Percentiles rank a stretch among this genome's conserved stretches.
These are phyloP conservation scores for Oostethus manadensis DNA, from an alignment of 2,113 vertebrate species.

Conservation along the genomic window DNA sequence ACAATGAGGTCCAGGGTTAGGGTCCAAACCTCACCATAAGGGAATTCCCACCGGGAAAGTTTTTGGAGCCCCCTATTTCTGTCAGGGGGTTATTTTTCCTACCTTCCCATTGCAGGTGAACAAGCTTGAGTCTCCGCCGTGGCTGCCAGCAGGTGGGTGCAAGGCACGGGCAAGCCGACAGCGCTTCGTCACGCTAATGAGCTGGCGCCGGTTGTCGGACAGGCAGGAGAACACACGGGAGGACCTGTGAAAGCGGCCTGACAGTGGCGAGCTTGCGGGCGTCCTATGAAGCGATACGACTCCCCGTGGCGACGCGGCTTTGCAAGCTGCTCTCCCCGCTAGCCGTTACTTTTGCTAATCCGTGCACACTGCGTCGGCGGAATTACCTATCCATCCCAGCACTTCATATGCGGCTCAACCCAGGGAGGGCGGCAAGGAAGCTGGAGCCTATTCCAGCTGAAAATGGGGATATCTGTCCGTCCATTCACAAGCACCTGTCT, in stretches of 20 bases:
- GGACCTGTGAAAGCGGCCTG: conserved; percentile 58
- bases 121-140: conserved; percentile 32
- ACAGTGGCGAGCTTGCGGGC: conserved; percentile 35
- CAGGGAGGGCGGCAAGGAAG: no score
- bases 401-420: no score
- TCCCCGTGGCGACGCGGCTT: conserved; percentile 52
- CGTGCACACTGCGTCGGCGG: neutral
- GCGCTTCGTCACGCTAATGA: conserved; percentile 65
- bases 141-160: conserved; percentile 38
- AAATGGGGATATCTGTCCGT: no score
- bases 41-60: neutral
- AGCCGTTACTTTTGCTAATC: neutral
- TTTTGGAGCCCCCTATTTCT: neutral
- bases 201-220: conserved; percentile 58
- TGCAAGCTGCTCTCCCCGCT: conserved; percentile 49
- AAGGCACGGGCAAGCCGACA: conserved; percentile 33
- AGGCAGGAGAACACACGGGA: conserved; percentile 60
- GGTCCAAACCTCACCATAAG: neutral
- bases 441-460: no score
- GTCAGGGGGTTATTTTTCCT: conserved; percentile 1
- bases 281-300: conserved; percentile 51
- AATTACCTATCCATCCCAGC: no score
- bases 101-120: conserved; percentile 34
- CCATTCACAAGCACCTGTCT: no score
- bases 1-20: no score